Percentiles rank a stretch among this genome's conserved stretches.
These are phyloP conservation scores for Sminthurinus signatus DNA, from an alignment of 1,140 invertebrate species.

Conservation along the genomic window DNA sequence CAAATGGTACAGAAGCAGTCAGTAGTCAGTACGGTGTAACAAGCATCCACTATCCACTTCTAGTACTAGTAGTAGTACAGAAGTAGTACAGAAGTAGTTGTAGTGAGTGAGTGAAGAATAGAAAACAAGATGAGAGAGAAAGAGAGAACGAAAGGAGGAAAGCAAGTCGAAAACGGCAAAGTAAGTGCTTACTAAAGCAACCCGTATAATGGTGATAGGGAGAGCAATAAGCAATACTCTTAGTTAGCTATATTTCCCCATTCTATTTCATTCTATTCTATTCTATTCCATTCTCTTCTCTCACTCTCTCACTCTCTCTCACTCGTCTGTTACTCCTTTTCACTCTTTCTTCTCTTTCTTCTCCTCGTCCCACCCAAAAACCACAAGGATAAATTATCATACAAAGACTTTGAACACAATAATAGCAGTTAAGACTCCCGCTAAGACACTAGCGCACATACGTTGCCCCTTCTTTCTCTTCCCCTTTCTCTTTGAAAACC, in stretches of 20 bases:
- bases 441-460: no score
- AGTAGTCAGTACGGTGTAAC: no score
- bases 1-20: no score
- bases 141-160: background rate
- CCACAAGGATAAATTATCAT: background rate
- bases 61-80: no score
- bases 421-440: background rate
- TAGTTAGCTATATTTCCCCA: no score
- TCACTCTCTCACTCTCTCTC: background rate
- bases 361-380: background rate
- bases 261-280: background rate
- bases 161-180: background rate
- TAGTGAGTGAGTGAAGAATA: no score
- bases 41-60: no score
- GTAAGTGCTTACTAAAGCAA: constrained; percentile 10
- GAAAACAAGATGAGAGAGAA: no score
- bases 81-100: no score
- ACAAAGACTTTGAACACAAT: background rate
- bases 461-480: background rate
- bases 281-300: background rate
- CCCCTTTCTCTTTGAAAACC: background rate
- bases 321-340: background rate
- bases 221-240: background rate
- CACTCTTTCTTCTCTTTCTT: background rate
- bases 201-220: constrained; percentile 8